A percentile compares a stretch with the other conserved stretches of the same genome.
Conservation (phyloP, 2,113 vertebrate species). For the Centropus unirufus region DNA sequence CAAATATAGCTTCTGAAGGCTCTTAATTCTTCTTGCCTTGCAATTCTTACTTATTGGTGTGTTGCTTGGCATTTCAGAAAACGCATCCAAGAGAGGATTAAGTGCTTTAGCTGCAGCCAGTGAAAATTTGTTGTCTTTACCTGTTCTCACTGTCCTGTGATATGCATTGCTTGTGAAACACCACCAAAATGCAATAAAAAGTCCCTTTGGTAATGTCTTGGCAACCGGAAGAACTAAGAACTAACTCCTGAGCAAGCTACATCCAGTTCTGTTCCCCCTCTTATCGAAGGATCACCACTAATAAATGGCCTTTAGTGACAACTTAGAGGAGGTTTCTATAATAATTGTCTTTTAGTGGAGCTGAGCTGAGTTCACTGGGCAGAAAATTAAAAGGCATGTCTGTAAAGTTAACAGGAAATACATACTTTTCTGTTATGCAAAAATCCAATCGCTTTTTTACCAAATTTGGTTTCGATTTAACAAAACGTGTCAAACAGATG, state of each 20-base stretch:
- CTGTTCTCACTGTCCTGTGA: neutral
- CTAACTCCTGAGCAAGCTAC: neutral
- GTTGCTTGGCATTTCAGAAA: neutral
- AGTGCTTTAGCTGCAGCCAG: neutral
- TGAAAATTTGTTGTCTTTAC: neutral
- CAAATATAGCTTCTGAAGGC: neutral
- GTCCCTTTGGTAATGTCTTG: neutral
- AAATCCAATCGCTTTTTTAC: neutral
- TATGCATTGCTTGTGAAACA: neutral
- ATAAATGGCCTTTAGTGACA: neutral
- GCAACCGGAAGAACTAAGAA: neutral
- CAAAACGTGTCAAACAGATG: conserved; percentile 6
- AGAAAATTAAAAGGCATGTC: conserved; percentile 2
- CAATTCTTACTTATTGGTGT: neutral
- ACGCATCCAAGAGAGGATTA: neutral
- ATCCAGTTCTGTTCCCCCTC: neutral
- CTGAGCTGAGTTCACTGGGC: neutral
- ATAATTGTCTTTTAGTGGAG: neutral
- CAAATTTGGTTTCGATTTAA: conserved; percentile 12
- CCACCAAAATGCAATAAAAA: neutral
- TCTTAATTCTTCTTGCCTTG: neutral
- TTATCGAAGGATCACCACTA: neutral
- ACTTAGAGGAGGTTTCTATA: neutral
- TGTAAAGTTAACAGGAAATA: neutral
- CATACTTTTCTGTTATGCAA: neutral